Evolutionary conservation across 2,113 vertebrate genomes (phyloP).

Genomic region (Nycticorax nycticorax): DNA sequence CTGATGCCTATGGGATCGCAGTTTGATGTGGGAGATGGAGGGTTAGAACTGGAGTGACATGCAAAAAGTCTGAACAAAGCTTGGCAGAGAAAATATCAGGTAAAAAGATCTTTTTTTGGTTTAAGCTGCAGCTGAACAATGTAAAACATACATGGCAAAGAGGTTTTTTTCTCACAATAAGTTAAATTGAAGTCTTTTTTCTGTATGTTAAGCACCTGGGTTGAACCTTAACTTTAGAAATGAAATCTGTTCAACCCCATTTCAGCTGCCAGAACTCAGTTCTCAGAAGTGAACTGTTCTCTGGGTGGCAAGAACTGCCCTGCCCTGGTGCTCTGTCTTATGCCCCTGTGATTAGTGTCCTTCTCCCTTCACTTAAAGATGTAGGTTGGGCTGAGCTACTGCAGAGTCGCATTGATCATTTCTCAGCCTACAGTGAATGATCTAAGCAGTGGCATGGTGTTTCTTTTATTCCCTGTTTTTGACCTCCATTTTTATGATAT

Average conservation of each 20-base stretch:
- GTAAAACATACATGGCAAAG: neutral
- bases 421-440: neutral
- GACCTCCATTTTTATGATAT: neutral
- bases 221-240: neutral
- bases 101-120: neutral
- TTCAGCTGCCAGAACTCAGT: neutral
- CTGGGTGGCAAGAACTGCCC: neutral
- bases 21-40: neutral
- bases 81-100: neutral
- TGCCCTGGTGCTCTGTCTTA: neutral
- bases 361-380: neutral
- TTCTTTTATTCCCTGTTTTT: neutral
- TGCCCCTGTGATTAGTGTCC: neutral
- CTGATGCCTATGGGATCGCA: neutral
- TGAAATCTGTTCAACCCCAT: neutral
- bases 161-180: neutral
- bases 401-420: neutral
- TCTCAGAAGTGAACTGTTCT: neutral
- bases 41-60: neutral
- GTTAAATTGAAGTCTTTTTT: neutral
- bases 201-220: neutral
- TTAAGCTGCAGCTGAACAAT: neutral
- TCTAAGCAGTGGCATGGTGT: neutral
- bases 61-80: neutral
- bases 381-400: neutral